Base-by-base conservation (phyloP, 2,888 invertebrate genomes). In the Sphecodes monilicornis region DNA sequence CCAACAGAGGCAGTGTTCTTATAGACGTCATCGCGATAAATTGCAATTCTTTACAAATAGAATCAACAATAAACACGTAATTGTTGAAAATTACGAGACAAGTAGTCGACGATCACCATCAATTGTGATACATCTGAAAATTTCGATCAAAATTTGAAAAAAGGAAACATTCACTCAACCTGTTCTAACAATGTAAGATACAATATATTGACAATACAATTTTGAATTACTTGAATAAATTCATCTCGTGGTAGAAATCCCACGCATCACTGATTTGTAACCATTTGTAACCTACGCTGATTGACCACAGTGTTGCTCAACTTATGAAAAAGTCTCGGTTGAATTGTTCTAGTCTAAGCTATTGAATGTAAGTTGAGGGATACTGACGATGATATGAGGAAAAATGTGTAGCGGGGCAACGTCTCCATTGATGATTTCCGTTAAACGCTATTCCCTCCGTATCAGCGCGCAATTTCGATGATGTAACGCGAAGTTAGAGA, bases 1-100 rank as follows among this genome's bases (percentile, higher is more conserved):
- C 90, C 39, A 90, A 76, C 60, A 91, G 57, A 41, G 92, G 92
- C 72, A 93, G 82, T 41, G 85, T 91, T 86, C 84, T 90, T 36
- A 91, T 78, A 70, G 87, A 86, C 57, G 89, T 78, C 92, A 91
- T 92, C 82, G 68, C 81, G 46, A 50, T 36, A 64, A 22, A 74
- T 46, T 46, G 43, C 22, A 71, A 83, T 11, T 57, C 3, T 11
- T 54, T 69, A 69, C 10, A n/a, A 64, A 74, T 46, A 78, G 18
- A 64, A 57, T 76, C 26, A 73, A 82, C 41, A 50, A 82, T 68
- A 76, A 83, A 26, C 70, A 74, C 36, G 43, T 32, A 39, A 32
- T 69, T 41, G 66, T 71, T n/a, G 43, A 29, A n/a, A 43, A 32
- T 32, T 74, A 39, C 11, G 60, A 18, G 39, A 43, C 22, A 26